Evolutionary conservation across 2,113 vertebrate species (phyloP), one percentile per base, ranked within the genome.

Genomic region (Ivindomyrus marchei): DNA sequence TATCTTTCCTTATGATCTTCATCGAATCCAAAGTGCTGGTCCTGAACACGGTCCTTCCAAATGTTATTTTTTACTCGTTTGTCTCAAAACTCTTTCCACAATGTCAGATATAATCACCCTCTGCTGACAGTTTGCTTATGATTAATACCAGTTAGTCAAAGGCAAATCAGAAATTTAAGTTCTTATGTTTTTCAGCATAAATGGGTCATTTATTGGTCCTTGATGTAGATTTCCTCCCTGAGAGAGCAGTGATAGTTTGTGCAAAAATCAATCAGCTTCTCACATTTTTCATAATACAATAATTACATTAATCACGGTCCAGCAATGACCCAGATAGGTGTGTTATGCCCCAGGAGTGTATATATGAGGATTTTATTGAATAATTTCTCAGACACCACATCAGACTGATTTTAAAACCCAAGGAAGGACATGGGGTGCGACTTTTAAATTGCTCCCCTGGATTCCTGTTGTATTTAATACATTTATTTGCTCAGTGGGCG

Each of bases 401-500:
- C n/a, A 80, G n/a, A 70, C 62, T 70, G 58, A 24, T 66, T n/a
- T 66, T n/a, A 27, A 31, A 31, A n/a, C n/a, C 62, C 62, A 80
- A 19, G 5, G 74, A 80, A 80, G 74, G 31, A 15, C 13, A 13
- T 42, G 36, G 36, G 36, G 74, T 80, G 74, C 13, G 17, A 17
- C 4, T 42, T 6, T 36, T 17, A 80, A 80, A 80, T 39, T 6
- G 15, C 36, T n/a, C 80, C 83, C 45, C 45, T 24, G 83, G 83
- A 87, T 39, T 36, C n/a, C 85, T 52, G 85, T 15, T 53, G 15
- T 36, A 36, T 87, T 87, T 87, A 52, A 19, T 52, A 19, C 53
- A 87, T 56, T 87, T 53, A 87, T 87, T 36, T 87, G 17, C 85
- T 87, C 50, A 87, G 50, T n/a, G 27, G 50, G 27, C 85, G 4